Evolutionary conservation across 2,113 vertebrate species (phyloP), one percentile per base, ranked within the genome.

Genomic region (Apteryx mantelli): DNA sequence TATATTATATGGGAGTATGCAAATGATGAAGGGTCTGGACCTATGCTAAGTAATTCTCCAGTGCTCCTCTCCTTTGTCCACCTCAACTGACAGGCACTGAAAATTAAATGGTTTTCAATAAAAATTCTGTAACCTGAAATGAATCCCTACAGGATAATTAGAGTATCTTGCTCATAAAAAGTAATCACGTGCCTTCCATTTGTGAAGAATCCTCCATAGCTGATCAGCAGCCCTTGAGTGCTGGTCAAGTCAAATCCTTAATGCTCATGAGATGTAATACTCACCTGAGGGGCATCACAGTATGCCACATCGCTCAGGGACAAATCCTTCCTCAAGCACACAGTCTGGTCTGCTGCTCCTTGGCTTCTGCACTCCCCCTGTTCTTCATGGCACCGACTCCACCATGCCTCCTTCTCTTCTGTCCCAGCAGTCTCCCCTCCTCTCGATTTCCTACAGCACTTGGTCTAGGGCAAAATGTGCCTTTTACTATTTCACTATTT

Each of bases 21-120:
- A 96, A 97, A 98, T 97, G 38, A 91, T 32, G 9, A 85, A 92
- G 82, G 56, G 65, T 94, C 94, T 95, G 82, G 74, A 88, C 82
- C 74, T 48, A 28, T 94, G 94, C 93, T 97, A 91, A 76, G 94
- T 97, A 97, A 97, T 98, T 98, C 97, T 96, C 91, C 42, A 60
- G 75, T 78, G 82, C 48, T 96, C 71, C 85, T 97, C 65, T 82
- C 88, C 74, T 73, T 97, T 97, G 96, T 97, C 96, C 96, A 98
- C 83, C 86, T 97, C 73, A 84, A 96, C 92, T 98, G 97, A 96
- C 91, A 97, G 93, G 82, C 88, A 97, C 94, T 96, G 96, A 97
- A 98, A 97, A 97, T 97, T 97, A 98, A 98, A 98, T 95, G 73
- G 86, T 97, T 98, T 98, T 96, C 96, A 97, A 95, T 98, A 98